Evolutionary conservation across 2,113 vertebrate species (phyloP), one percentile per base, ranked within the genome.

Genomic region (Oxygymnocypris stewartii): DNA sequence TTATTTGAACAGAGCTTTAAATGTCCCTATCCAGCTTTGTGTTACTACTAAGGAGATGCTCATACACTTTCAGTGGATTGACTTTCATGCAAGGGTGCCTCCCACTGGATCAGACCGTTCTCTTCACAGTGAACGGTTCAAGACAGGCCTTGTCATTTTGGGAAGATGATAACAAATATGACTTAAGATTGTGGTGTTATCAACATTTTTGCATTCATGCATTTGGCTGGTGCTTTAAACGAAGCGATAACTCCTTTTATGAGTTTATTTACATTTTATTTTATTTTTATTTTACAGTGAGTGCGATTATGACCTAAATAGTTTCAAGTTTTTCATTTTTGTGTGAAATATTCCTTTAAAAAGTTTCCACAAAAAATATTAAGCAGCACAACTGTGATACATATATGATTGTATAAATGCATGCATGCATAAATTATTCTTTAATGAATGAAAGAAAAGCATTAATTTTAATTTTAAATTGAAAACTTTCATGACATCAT

Each of bases 31-130:
- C 91, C 91, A 92, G 92, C 92, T 67, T 89, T 77, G 88, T 93
- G 93, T 94, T 93, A 94, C 93, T 95, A 93, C 95, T 94, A 92
- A 95, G 94, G 94, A 95, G 94, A 94, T 94, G 91, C 91, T 92
- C 90, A 93, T 91, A 93, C 90, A 90, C 90, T 91, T 89, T 91
- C 90, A 91, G 90, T 92, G 92, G 92, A 94, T 93, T 93, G 93
- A 94, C 92, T 94, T 94, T 94, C 93, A 94, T 90, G 93, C 94
- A 91, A 92, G 92, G 92, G 18, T 91, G 92, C 91, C 65, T 88
- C 84, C 85, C 86, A 92, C 93, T 92, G 94, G 92, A 93, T 94
- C 92, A 95, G 90, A 88, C 84, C 76, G 79, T 44, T 84, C 84
- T 90, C 84, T 85, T 89, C 86, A 88, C 90, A 90, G 90, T 89